Conservation (phyloP, 2,888 invertebrate genomes). For the Leuctra nigra region DNA sequence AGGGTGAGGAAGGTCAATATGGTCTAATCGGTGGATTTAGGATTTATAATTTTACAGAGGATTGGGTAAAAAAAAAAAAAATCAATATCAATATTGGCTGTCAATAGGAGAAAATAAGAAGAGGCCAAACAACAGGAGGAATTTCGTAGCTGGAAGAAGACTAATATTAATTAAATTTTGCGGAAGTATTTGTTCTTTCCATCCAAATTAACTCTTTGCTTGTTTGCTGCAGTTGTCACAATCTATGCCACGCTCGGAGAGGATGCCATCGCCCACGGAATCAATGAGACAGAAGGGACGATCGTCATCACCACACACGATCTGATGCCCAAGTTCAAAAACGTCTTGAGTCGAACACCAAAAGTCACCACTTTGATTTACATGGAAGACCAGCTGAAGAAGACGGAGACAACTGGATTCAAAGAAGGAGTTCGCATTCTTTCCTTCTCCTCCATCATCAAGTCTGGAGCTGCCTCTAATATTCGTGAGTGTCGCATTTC, state of each 20-base stretch:
- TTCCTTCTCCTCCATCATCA: constrained; percentile 65
- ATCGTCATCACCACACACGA: constrained; percentile 91
- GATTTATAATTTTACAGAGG: too few relatives aligned
- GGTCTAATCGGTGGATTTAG: too few relatives aligned
- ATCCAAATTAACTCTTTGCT: too few relatives aligned
- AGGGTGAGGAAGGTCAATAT: too few relatives aligned
- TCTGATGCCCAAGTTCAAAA: constrained; percentile 83
- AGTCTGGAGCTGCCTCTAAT: constrained; percentile 43
- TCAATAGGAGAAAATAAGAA: too few relatives aligned
- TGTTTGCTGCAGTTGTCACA: constrained; percentile 67
- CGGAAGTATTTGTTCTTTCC: too few relatives aligned
- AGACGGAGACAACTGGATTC: constrained; percentile 61
- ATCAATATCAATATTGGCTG: too few relatives aligned
- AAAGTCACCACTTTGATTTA: constrained; percentile 72
- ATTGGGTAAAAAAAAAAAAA: too few relatives aligned
- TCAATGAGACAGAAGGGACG: constrained; percentile 93
- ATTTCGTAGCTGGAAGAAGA: too few relatives aligned
- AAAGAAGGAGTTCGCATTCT: constrained; percentile 65
- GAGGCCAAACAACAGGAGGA: too few relatives aligned
- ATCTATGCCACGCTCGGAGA: constrained; percentile 96
- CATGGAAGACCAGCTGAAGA: constrained; percentile 81
- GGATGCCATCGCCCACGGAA: constrained; percentile 92
- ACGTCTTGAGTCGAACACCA: constrained; percentile 64
- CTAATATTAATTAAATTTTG: too few relatives aligned
- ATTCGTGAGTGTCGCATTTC: constrained; percentile 32